Evolutionary conservation across 2,888 invertebrate genomes (phyloP).

Genomic region (Scaptomyza tumidula): DNA sequence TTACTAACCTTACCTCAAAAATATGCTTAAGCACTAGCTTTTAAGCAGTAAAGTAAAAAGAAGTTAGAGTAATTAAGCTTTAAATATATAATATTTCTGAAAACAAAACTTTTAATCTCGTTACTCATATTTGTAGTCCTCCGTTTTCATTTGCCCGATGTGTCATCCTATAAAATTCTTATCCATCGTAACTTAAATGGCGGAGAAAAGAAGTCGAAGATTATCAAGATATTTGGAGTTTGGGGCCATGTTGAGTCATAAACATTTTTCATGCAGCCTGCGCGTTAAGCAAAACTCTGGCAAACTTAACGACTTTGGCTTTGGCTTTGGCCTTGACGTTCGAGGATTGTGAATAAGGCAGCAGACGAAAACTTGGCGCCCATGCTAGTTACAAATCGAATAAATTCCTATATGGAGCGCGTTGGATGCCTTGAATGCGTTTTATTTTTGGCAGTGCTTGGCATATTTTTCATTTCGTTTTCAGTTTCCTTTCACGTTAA

Average conservation of each 20-base stretch:
- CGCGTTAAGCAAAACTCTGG: conserved; percentile 64
- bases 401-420: conserved; percentile 63
- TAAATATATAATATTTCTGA: no score
- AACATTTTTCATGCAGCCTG: conserved; percentile 47
- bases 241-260: conserved; percentile 13
- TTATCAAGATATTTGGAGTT: neutral
- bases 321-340: conserved; percentile 32
- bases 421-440: conserved; percentile 64
- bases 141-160: conserved; percentile 9
- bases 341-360: conserved; percentile 9
- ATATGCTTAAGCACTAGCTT: neutral
- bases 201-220: neutral
- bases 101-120: no score
- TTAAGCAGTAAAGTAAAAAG: no score
- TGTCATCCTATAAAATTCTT: conserved; percentile 29
- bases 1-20: neutral
- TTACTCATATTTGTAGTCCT: conserved; percentile 5
- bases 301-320: conserved; percentile 65
- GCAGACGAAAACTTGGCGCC: conserved; percentile 51
- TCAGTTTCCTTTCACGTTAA: conserved; percentile 20
- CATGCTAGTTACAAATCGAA: conserved; percentile 56
- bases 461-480: conserved; percentile 28
- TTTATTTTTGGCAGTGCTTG: conserved; percentile 40
- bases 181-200: conserved; percentile 3
- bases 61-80: no score